Percentiles rank a stretch among this genome's conserved stretches.
These are phyloP conservation scores for Trochalopteron elliotii DNA, from an alignment of 2,113 vertebrate genomes.

Conservation along the genomic window DNA sequence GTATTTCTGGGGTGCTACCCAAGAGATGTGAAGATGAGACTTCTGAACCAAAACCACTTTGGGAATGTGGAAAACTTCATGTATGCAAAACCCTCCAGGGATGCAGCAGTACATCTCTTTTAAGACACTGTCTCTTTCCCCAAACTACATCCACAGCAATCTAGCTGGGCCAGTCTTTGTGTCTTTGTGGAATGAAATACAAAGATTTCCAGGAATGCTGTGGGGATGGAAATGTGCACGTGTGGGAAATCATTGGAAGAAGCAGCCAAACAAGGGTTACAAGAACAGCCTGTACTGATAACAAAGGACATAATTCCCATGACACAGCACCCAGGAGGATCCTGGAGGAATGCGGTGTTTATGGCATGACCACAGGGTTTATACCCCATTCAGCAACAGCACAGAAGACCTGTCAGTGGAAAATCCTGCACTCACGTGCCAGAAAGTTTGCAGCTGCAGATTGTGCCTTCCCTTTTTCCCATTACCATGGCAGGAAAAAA, in stretches of 20 bases:
- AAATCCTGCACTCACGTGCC: not conserved
- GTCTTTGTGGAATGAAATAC: not conserved
- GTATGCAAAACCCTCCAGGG: not conserved
- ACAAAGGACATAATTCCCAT: not conserved
- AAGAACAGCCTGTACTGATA: constrained; percentile 50
- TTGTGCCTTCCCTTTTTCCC: not conserved
- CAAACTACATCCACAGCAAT: not conserved
- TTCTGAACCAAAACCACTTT: not conserved
- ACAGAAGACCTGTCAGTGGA: not conserved
- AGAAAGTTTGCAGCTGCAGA: not conserved
- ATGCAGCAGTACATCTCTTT: not conserved
- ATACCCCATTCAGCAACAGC: not conserved
- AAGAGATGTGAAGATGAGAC: not conserved
- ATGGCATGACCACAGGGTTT: not conserved
- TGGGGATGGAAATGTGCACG: not conserved
- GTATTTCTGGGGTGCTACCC: not conserved
- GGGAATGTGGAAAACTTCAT: not conserved
- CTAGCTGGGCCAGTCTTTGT: not conserved
- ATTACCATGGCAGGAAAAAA: not conserved
- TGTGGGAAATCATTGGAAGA: not conserved
- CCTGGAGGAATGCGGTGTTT: constrained; percentile 8
- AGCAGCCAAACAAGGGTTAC: constrained; percentile 49
- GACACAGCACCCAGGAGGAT: not conserved
- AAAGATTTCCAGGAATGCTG: not conserved
- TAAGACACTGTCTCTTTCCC: not conserved